These are phyloP conservation scores for Oppia nitens DNA, from an alignment of 1,140 invertebrate species.

Conservation along the genomic window DNA sequence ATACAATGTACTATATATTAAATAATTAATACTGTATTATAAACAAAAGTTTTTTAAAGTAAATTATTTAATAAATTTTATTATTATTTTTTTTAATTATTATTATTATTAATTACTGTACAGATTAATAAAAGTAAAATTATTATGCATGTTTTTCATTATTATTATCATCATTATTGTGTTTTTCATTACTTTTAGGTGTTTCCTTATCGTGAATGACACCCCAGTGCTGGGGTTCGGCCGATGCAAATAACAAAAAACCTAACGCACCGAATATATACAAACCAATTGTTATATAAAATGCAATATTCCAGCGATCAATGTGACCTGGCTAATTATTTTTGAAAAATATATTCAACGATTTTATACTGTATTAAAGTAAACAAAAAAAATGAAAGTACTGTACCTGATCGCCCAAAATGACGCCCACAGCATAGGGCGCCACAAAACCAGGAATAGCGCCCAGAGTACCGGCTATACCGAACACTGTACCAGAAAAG, in stretches of 20 bases:
- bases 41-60: no score
- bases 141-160: no score
- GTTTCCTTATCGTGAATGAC: no score
- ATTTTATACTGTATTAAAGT: background rate
- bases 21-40: no score
- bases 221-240: background rate
- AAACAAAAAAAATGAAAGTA: background rate
- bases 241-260: conserved; percentile 33
- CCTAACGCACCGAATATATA: conserved; percentile 47
- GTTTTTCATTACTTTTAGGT: no score
- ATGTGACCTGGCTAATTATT: conserved; percentile 45
- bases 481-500: conserved; percentile 45
- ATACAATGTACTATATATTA: no score
- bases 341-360: no score
- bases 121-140: no score
- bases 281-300: conserved; percentile 50
- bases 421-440: background rate
- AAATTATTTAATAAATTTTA: no score
- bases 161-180: no score
- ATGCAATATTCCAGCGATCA: conserved; percentile 48
- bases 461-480: conserved; percentile 11
- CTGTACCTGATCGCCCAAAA: background rate
- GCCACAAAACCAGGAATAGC: background rate
- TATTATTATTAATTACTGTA: no score
- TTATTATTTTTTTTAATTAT: no score